Conservation (phyloP, 2,113 vertebrate genomes). For the Paramormyrops kingsleyae region DNA sequence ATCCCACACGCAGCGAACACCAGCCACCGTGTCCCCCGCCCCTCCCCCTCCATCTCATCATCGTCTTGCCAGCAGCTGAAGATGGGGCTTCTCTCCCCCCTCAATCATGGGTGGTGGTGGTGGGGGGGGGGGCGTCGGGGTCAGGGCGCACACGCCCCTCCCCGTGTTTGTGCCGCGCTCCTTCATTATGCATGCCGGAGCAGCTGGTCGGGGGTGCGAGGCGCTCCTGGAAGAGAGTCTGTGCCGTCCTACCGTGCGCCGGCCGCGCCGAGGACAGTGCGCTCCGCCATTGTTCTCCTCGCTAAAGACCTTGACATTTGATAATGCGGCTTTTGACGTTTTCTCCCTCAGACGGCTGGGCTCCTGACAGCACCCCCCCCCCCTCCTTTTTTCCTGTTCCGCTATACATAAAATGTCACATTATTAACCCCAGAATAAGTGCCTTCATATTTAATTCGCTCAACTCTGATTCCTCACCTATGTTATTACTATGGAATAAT, state of each 20-base stretch:
- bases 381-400: neutral
- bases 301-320: constrained; percentile 15
- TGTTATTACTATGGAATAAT: neutral
- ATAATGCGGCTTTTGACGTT: constrained; percentile 11
- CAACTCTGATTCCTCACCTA: constrained; percentile 1
- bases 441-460: neutral
- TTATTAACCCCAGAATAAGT: constrained; percentile 3
- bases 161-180: constrained; percentile 50
- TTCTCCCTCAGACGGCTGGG: neutral
- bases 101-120: neutral
- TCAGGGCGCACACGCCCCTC: constrained; percentile 31
- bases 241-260: neutral
- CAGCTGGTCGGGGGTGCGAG: constrained; percentile 47
- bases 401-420: constrained; percentile 1
- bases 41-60: constrained; percentile 45
- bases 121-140: neutral
- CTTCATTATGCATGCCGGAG: constrained; percentile 61
- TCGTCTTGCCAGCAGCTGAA: constrained; percentile 56
- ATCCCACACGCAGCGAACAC: constrained; percentile 39
- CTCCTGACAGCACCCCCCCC: neutral
- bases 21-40: constrained; percentile 6
- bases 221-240: constrained; percentile 41
- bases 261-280: neutral
- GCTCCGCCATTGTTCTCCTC: neutral
- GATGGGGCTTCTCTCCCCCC: constrained; percentile 51